A percentile compares a stretch with the other conserved stretches of the same genome.
These are phyloP conservation scores for Heteractis magnifica DNA, from an alignment of 92 coral and sea anemone genomes.

Conservation along the genomic window DNA sequence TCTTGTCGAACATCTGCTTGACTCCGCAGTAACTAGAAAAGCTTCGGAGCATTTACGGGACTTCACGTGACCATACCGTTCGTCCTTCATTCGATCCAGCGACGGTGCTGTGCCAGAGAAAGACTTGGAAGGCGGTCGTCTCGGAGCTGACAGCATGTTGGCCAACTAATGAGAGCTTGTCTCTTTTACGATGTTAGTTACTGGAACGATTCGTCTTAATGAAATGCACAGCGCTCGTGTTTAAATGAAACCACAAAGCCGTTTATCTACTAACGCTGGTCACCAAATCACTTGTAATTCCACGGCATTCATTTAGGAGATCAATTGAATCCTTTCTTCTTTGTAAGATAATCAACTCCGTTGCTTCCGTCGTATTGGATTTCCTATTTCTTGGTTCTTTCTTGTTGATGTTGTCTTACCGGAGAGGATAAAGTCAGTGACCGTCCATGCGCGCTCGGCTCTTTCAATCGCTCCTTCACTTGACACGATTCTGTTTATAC, in stretches of 20 bases:
- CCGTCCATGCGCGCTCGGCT: neutral
- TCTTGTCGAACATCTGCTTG: slow-evolving; percentile 29
- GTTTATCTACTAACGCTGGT: too few relatives aligned
- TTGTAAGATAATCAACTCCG: neutral
- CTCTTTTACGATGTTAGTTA: neutral
- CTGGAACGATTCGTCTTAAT: neutral
- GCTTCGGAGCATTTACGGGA: slow-evolving; percentile 51
- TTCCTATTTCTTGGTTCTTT: neutral
- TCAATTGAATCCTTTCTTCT: slow-evolving; percentile 9
- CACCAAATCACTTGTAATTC: too few relatives aligned
- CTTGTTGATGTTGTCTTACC: slow-evolving; percentile 2
- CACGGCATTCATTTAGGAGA: neutral
- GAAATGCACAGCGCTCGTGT: neutral
- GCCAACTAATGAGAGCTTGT: neutral
- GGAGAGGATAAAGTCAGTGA: slow-evolving; percentile 9
- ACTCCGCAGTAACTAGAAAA: slow-evolving; percentile 22
- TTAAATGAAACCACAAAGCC: slow-evolving; percentile 3
- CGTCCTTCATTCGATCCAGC: slow-evolving; percentile 59
- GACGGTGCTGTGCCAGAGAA: slow-evolving; percentile 69
- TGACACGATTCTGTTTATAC: slow-evolving; percentile 15
- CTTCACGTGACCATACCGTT: slow-evolving; percentile 53
- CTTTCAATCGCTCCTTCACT: neutral
- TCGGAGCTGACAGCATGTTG: slow-evolving; percentile 31
- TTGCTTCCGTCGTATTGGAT: neutral
- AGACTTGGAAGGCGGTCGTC: slow-evolving; percentile 56